Conservation (phyloP, 2,888 invertebrate genomes). For the Holacanthella duospinosa region DNA sequence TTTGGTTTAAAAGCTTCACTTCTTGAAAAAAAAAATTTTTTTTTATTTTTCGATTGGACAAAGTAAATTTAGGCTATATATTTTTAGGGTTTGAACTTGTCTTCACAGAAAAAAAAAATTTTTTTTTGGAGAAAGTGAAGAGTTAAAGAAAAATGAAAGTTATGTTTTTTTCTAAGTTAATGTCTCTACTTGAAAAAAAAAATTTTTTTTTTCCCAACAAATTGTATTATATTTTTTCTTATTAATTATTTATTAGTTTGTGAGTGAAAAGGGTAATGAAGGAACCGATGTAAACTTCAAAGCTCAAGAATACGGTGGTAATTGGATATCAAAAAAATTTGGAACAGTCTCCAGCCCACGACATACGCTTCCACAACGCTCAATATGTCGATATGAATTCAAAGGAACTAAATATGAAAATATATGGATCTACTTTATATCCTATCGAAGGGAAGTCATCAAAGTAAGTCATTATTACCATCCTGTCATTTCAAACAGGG, state of each 20-base stretch:
- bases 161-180: too few relatives aligned
- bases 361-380: constrained; percentile 73
- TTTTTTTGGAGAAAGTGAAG: too few relatives aligned
- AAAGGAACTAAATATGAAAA: constrained; percentile 65
- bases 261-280: constrained; percentile 53
- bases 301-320: constrained; percentile 34
- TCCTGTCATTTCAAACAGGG: too few relatives aligned
- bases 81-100: too few relatives aligned
- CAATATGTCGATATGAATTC: constrained; percentile 76
- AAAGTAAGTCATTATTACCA: constrained; percentile 55
- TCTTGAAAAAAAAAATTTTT: too few relatives aligned
- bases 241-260: constrained; percentile 41
- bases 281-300: constrained; percentile 37
- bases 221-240: not conserved
- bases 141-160: too few relatives aligned
- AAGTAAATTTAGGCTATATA: too few relatives aligned
- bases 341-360: constrained; percentile 47
- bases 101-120: too few relatives aligned
- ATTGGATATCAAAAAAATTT: constrained; percentile 33
- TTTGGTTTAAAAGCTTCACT: too few relatives aligned
- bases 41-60: too few relatives aligned
- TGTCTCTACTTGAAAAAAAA: too few relatives aligned
- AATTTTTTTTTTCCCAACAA: too few relatives aligned
- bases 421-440: constrained; percentile 78
- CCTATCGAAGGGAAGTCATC: constrained; percentile 71